Conservation (phyloP, 2,888 invertebrate genomes). For the Incurvaria masculella region DNA sequence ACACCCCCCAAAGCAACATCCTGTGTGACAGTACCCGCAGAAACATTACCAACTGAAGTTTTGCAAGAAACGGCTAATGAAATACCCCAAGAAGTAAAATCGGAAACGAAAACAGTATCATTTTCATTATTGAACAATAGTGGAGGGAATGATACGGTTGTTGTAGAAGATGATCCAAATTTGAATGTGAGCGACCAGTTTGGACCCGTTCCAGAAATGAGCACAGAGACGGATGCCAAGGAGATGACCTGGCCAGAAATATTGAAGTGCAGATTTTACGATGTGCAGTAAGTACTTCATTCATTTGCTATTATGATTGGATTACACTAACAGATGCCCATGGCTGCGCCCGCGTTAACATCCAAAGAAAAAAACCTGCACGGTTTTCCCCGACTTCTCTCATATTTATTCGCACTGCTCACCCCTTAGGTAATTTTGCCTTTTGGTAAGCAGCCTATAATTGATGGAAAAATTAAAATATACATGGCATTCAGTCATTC, state of each 20-base stretch:
- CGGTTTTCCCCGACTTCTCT: too few species aligned
- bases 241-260: slow-evolving; percentile 58
- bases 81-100: not conserved
- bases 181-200: not conserved
- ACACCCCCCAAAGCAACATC: slow-evolving; percentile 44
- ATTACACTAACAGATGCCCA: too few species aligned
- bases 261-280: slow-evolving; percentile 62
- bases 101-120: not conserved
- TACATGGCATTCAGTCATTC: too few species aligned
- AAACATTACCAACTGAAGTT: slow-evolving; percentile 9
- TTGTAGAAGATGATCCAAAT: not conserved
- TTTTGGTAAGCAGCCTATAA: too few species aligned
- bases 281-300: slow-evolving; percentile 64
- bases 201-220: slow-evolving; percentile 23
- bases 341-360: too few species aligned
- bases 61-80: slow-evolving; percentile 15
- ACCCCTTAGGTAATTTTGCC: too few species aligned
- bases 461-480: too few species aligned
- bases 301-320: too few species aligned
- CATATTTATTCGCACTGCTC: too few species aligned
- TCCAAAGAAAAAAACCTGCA: too few species aligned
- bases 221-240: slow-evolving; percentile 34
- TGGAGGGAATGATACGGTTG: not conserved
- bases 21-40: slow-evolving; percentile 36
- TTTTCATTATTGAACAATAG: not conserved